Percentiles rank a stretch among this genome's conserved stretches.
phyloP scores from a whole-genome alignment of 2,888 invertebrate genomes.

The Panopea generosa region DNA sequence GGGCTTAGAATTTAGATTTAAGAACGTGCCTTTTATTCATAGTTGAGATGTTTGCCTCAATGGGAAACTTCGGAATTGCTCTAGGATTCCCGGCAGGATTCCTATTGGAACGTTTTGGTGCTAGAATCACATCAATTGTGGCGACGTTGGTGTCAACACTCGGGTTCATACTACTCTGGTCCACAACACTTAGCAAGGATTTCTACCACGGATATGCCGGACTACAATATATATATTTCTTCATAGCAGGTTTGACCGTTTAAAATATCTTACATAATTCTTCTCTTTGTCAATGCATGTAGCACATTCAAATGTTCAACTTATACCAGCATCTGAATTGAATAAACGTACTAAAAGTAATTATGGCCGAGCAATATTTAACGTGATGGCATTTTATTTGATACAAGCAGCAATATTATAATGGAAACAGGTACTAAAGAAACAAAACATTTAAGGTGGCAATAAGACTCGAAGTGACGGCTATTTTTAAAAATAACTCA shows the following conservation, averaged over 20 bases:
- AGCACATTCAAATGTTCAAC: too few relatives aligned
- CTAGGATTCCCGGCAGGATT: constrained; percentile 74
- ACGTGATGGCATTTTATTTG: too few relatives aligned
- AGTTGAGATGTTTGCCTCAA: constrained; percentile 74
- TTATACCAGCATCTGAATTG: too few relatives aligned
- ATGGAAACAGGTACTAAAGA: too few relatives aligned
- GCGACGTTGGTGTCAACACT: constrained; percentile 62
- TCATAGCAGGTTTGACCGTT: constrained; percentile 62
- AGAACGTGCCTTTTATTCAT: constrained; percentile 28
- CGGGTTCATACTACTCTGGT: constrained; percentile 69
- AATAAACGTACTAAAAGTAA: too few relatives aligned
- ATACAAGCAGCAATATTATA: too few relatives aligned
- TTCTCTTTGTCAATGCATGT: too few relatives aligned
- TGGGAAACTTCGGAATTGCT: constrained; percentile 75
- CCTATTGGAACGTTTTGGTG: constrained; percentile 67
- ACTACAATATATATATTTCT: constrained; percentile 71
- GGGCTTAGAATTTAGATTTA: too few relatives aligned
- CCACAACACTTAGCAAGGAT: constrained; percentile 61
- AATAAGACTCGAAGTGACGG: too few relatives aligned
- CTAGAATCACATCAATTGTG: constrained; percentile 65
- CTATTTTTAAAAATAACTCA: too few relatives aligned
- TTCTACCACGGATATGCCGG: constrained; percentile 63
- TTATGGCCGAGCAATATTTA: too few relatives aligned
- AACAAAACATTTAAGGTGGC: too few relatives aligned
- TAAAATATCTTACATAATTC: neutral